Percentiles rank a stretch among this genome's conserved stretches.
Conservation (phyloP, 2,888 invertebrate genomes). For the Pachliopta kotzebuea region DNA sequence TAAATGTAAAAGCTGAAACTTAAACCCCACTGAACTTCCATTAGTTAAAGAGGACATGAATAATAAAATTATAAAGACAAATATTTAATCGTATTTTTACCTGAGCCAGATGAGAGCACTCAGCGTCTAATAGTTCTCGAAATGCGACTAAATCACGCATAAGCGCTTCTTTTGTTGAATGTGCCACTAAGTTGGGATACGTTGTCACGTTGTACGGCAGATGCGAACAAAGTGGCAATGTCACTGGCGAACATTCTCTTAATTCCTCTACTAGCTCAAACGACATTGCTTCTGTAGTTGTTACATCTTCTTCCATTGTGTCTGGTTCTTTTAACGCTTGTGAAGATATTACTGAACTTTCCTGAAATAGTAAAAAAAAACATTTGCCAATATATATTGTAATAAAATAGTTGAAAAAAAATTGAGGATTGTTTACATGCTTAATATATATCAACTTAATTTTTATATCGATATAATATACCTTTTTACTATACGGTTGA, state of each 20-base stretch:
- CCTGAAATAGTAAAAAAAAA: conserved; percentile 52
- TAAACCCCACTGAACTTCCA: no score
- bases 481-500: no score
- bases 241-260: conserved; percentile 85
- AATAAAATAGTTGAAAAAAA: conserved; percentile 43
- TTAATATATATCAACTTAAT: no score
- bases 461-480: no score
- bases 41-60: no score
- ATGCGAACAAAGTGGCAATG: conserved; percentile 85
- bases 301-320: conserved; percentile 56
- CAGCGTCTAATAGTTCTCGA: conserved; percentile 93
- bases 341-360: conserved; percentile 71
- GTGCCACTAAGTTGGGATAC: conserved; percentile 90
- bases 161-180: conserved; percentile 83
- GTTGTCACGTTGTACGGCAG: conserved; percentile 90
- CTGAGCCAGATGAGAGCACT: conserved; percentile 92
- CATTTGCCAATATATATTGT: no score
- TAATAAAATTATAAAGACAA: background rate
- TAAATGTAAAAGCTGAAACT: no score
- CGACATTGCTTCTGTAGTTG: conserved; percentile 63
- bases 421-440: no score
- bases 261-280: conserved; percentile 77
- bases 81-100: conserved; percentile 42
- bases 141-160: conserved; percentile 88
- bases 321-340: conserved; percentile 65